A percentile compares a stretch with the other conserved stretches of the same genome.
These are phyloP conservation scores for Pegoplata infirma DNA, from an alignment of 2,888 invertebrate species.

Conservation along the genomic window DNA sequence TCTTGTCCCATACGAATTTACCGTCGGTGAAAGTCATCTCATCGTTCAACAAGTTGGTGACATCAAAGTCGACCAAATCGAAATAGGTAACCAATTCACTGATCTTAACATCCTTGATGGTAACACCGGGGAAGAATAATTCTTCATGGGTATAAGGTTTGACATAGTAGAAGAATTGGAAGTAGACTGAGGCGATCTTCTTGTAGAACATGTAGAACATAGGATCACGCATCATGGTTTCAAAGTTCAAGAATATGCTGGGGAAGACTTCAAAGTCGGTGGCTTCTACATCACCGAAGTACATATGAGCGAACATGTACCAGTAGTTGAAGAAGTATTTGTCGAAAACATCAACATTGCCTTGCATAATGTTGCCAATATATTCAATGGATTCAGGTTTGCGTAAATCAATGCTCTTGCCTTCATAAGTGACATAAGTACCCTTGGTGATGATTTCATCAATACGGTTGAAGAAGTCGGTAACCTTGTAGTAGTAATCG, in stretches of 20 bases:
- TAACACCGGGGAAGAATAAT: slow-evolving; percentile 81
- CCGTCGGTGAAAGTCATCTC: slow-evolving; percentile 65
- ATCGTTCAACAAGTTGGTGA: slow-evolving; percentile 73
- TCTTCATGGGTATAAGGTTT: slow-evolving; percentile 82
- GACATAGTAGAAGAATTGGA: slow-evolving; percentile 80
- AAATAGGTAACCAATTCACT: slow-evolving; percentile 84
- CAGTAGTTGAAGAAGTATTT: slow-evolving; percentile 64
- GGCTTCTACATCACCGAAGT: slow-evolving; percentile 61
- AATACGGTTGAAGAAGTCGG: slow-evolving; percentile 75
- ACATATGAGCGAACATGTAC: slow-evolving; percentile 55
- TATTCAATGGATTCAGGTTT: slow-evolving; percentile 82
- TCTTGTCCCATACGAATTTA: slow-evolving; percentile 73
- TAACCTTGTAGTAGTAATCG: slow-evolving; percentile 69
- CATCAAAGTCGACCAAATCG: slow-evolving; percentile 81
- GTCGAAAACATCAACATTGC: slow-evolving; percentile 74
- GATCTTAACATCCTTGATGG: slow-evolving; percentile 81
- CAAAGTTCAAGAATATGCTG: slow-evolving; percentile 82
- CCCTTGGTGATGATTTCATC: slow-evolving; percentile 79
- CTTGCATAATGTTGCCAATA: slow-evolving; percentile 82
- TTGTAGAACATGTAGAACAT: slow-evolving; percentile 84
- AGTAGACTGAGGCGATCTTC: slow-evolving; percentile 81
- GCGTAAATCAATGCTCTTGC: slow-evolving; percentile 80
- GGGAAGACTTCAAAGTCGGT: slow-evolving; percentile 77
- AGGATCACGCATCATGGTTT: slow-evolving; percentile 84
- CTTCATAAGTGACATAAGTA: slow-evolving; percentile 77